Conservation (phyloP, 1,140 invertebrate species). For the Ditylenchus dipsaci region DNA sequence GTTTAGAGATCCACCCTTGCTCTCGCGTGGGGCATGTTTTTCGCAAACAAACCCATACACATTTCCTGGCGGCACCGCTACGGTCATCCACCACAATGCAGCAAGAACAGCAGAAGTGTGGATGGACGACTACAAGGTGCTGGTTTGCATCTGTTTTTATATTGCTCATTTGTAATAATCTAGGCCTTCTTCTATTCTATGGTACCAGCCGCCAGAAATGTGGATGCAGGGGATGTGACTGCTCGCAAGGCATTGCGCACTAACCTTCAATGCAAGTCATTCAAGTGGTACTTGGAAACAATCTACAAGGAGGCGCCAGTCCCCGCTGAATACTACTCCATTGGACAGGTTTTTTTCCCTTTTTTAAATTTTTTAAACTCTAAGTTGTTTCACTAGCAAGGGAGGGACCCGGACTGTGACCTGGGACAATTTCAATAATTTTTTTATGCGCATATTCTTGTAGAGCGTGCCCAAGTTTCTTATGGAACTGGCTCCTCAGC, state of each 20-base stretch:
- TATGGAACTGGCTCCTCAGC: no score
- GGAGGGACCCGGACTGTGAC: no score
- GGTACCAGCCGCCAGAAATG: slow-evolving; percentile 32
- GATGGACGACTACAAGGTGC: slow-evolving; percentile 86
- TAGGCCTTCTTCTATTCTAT: slow-evolving; percentile 6
- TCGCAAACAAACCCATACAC: slow-evolving; percentile 90
- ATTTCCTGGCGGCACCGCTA: slow-evolving; percentile 79
- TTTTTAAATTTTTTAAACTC: slow-evolving; percentile 37
- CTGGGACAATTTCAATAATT: no score
- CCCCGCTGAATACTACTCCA: slow-evolving; percentile 31
- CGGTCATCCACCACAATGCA: slow-evolving; percentile 53
- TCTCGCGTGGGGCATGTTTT: slow-evolving; percentile 81
- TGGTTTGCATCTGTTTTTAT: background rate
- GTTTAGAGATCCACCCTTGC: slow-evolving; percentile 86
- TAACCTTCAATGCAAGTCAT: slow-evolving; percentile 85
- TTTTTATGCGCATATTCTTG: no score
- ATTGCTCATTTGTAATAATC: background rate
- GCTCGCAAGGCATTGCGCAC: slow-evolving; percentile 72
- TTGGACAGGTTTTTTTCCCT: slow-evolving; percentile 58
- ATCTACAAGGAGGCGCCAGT: slow-evolving; percentile 84
- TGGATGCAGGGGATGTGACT: slow-evolving; percentile 71
- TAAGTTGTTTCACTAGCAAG: no score
- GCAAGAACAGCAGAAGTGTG: slow-evolving; percentile 62
- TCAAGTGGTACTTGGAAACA: slow-evolving; percentile 95
- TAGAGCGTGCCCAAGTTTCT: no score